Conservation (phyloP, 2,113 vertebrate species). For the Nettapus auritus region DNA sequence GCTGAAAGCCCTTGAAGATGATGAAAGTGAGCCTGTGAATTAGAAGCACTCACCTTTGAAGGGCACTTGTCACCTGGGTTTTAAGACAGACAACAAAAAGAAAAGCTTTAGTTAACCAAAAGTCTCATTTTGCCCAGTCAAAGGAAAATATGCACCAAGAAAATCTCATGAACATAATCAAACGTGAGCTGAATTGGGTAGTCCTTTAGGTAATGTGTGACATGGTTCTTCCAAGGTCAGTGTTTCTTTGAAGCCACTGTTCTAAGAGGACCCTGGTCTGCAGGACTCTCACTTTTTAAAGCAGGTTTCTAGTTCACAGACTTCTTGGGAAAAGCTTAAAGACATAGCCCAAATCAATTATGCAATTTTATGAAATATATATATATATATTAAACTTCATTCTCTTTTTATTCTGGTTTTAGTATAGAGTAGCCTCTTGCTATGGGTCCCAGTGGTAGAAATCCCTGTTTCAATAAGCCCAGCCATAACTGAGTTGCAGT, state of each 20-base stretch:
- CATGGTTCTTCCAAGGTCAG: neutral
- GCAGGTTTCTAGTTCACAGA: neutral
- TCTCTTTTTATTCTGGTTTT: neutral
- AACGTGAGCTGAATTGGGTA: neutral
- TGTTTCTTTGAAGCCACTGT: neutral
- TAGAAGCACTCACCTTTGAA: neutral
- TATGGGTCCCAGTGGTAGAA: neutral
- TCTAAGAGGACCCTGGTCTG: neutral
- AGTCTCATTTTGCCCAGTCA: neutral
- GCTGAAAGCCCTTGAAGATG: neutral
- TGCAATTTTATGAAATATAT: neutral
- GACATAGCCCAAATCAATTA: neutral
- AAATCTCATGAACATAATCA: neutral
- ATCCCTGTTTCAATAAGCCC: neutral
- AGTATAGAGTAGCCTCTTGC: neutral
- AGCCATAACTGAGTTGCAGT: neutral
- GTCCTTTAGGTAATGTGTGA: neutral
- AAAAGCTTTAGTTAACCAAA: neutral
- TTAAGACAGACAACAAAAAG: neutral
- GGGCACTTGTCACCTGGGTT: neutral
- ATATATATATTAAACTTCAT: too few species aligned
- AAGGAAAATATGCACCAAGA: neutral
- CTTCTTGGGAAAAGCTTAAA: neutral
- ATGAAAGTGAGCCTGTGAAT: neutral
- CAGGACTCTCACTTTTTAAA: neutral